Conservation (phyloP, 53 echinoderm and acorn worm genomes). For the Mesocentrotus franciscanus region DNA sequence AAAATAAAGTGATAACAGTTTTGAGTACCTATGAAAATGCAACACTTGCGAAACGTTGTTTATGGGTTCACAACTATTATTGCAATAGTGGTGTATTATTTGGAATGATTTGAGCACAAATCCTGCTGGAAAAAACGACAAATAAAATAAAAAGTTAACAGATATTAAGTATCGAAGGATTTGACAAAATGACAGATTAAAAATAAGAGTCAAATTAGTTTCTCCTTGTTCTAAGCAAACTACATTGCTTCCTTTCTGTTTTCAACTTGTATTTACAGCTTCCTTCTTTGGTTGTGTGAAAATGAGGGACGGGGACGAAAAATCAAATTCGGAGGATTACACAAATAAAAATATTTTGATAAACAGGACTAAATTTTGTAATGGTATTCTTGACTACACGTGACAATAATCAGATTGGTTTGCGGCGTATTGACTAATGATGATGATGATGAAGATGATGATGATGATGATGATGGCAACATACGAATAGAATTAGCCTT, state of each 20-base stretch:
- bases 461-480: constrained; percentile 67
- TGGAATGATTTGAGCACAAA: too few species aligned
- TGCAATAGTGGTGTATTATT: too few species aligned
- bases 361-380: background rate
- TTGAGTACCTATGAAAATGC: too few species aligned
- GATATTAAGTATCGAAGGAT: background rate
- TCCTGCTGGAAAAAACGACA: too few species aligned
- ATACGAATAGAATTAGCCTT: constrained; percentile 62
- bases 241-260: background rate
- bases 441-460: constrained; percentile 62
- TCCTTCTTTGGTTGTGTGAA: background rate
- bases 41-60: too few species aligned
- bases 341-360: constrained; percentile 4
- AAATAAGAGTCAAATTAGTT: background rate
- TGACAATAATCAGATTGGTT: constrained; percentile 22
- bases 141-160: background rate
- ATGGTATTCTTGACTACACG: constrained; percentile 14
- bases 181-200: background rate
- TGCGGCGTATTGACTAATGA: constrained; percentile 43
- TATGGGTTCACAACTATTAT: too few species aligned
- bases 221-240: background rate
- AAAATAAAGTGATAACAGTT: too few species aligned
- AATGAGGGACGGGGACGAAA: background rate
- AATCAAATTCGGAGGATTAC: background rate
- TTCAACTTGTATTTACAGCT: background rate